Evolutionary conservation across 2,113 vertebrate genomes (phyloP).

Genomic region (Alouatta palliata): DNA sequence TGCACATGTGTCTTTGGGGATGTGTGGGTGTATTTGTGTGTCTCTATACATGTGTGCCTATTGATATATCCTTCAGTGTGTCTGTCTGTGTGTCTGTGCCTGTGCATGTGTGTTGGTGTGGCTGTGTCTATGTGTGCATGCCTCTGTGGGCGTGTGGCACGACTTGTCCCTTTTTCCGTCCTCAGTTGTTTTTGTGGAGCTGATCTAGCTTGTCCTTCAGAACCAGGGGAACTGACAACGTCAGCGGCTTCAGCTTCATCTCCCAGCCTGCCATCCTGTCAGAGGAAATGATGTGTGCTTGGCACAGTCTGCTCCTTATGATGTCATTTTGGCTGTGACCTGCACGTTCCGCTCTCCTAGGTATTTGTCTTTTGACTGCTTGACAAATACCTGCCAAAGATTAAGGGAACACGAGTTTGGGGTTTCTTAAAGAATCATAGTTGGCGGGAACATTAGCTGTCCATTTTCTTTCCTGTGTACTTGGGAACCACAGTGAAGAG

Average conservation of each 20-base stretch:
- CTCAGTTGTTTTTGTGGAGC: not conserved
- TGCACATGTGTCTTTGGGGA: not conserved
- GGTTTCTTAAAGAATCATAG: not conserved
- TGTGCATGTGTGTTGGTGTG: not conserved
- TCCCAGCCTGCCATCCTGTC: slow-evolving; percentile 13
- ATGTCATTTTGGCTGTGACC: slow-evolving; percentile 49
- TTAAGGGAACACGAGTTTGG: not conserved
- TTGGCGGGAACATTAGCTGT: not conserved
- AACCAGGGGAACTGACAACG: not conserved
- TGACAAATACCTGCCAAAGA: slow-evolving; percentile 53
- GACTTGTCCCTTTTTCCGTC: not conserved
- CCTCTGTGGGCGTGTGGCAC: not conserved
- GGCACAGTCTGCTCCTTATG: slow-evolving; percentile 49
- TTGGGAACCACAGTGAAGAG: not conserved
- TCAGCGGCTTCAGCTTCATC: slow-evolving; percentile 19
- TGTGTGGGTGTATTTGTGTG: not conserved
- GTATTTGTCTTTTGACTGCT: slow-evolving; percentile 62
- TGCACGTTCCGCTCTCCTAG: not conserved
- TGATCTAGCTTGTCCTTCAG: slow-evolving; percentile 41
- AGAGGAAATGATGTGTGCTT: slow-evolving; percentile 56
- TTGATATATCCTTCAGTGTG: no score
- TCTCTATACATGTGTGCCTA: not conserved
- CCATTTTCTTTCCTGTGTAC: not conserved
- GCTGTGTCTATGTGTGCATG: not conserved
- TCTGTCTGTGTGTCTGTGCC: not conserved